phyloP scores from a whole-genome alignment of 2,888 invertebrate genomes.

The Masnerella sp. region DNA sequence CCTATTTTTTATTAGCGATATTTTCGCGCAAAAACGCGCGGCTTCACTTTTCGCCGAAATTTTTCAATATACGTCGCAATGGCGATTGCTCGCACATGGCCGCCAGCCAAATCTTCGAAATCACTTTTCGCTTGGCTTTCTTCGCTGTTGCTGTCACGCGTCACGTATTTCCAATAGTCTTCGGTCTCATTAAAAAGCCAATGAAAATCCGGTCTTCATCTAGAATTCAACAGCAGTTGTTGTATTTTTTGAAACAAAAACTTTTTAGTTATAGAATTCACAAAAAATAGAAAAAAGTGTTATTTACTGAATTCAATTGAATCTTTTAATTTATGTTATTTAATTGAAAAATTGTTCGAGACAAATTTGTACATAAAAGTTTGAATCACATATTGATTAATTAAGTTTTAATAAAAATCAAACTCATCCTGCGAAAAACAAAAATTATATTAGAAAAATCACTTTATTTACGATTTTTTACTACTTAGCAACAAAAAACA shows the following conservation, averaged over 20 bases:
- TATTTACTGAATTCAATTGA: too few relatives aligned
- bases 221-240: background rate
- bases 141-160: constrained; percentile 19
- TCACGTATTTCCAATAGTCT: constrained; percentile 14
- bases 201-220: too few relatives aligned
- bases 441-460: too few relatives aligned
- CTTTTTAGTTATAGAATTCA: background rate
- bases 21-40: background rate
- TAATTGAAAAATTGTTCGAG: too few relatives aligned
- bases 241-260: background rate
- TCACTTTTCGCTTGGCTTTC: constrained; percentile 32
- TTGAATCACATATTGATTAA: too few relatives aligned
- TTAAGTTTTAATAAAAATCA: too few relatives aligned
- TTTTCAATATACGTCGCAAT: constrained; percentile 38
- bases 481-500: too few relatives aligned
- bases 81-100: constrained; percentile 28
- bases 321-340: too few relatives aligned
- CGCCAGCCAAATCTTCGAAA: constrained; percentile 40
- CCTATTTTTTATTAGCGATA: constrained; percentile 8
- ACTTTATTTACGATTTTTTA: too few relatives aligned
- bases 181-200: constrained; percentile 33
- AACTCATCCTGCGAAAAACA: too few relatives aligned
- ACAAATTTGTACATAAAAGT: too few relatives aligned
- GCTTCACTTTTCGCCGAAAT: constrained; percentile 34
- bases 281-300: too few relatives aligned